Percentiles rank a stretch among this genome's conserved stretches.
phyloP scores from a whole-genome alignment of 2,797 vertebrate genomes.

The Hapalemur alaotrensis region DNA sequence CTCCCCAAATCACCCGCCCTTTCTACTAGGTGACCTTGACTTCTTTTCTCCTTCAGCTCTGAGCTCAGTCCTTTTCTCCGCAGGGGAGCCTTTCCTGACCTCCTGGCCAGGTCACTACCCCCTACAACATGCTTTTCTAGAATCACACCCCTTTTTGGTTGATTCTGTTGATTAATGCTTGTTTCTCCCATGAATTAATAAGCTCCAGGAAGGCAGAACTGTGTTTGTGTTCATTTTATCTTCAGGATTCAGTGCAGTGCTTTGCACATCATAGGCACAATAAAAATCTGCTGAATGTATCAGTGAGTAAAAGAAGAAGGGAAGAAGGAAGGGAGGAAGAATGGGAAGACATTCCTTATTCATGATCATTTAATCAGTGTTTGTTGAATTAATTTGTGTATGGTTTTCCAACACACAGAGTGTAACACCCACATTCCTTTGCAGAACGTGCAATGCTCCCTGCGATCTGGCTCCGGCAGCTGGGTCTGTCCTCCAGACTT shows the following conservation, averaged over 20 bases:
- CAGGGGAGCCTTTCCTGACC: not conserved
- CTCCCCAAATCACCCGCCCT: not conserved
- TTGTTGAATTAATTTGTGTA: not conserved
- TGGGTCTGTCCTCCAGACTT: not conserved
- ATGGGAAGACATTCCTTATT: not conserved
- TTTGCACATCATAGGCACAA: rapidly evolving
- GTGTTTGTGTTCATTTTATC: not conserved
- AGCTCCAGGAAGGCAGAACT: not conserved
- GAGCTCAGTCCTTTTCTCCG: not conserved
- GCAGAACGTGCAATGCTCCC: not conserved
- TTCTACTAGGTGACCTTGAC: not conserved
- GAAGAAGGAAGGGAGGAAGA: not conserved
- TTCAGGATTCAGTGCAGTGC: not conserved
- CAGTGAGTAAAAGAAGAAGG: not conserved
- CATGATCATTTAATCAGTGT: not conserved
- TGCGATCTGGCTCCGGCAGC: not conserved
- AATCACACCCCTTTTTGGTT: not conserved
- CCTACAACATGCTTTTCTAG: not conserved
- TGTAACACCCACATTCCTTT: not conserved
- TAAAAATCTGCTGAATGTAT: not conserved
- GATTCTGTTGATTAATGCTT: not conserved
- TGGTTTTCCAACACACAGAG: not conserved
- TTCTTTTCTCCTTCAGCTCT: not conserved
- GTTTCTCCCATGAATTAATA: not conserved
- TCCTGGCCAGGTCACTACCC: not conserved